Conservation (phyloP, 2,888 invertebrate species). For the Tribolium freemani region DNA sequence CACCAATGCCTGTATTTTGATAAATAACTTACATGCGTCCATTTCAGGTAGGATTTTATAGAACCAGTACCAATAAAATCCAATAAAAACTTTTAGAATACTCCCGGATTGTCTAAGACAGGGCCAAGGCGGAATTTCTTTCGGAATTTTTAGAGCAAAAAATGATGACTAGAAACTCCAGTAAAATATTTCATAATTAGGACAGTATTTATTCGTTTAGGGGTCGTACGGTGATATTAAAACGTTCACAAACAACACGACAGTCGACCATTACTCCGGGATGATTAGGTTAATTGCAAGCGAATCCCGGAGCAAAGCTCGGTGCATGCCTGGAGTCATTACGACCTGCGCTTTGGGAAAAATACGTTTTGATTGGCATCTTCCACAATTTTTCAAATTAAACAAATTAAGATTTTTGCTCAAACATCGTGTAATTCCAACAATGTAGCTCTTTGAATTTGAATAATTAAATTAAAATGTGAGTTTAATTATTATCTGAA, state of each 20-base stretch:
- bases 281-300: conserved; percentile 59
- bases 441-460: background rate
- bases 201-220: background rate
- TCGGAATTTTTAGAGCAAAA: conserved; percentile 22
- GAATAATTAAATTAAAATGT: background rate
- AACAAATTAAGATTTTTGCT: background rate
- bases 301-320: conserved; percentile 49
- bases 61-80: conserved; percentile 57
- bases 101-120: conserved; percentile 9
- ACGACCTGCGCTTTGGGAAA: conserved; percentile 54
- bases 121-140: conserved; percentile 9
- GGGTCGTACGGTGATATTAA: conserved; percentile 21
- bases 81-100: conserved; percentile 46
- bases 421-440: no score
- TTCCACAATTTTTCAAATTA: background rate
- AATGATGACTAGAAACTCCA: background rate
- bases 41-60: conserved; percentile 61
- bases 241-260: conserved; percentile 43
- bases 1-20: conserved; percentile 60
- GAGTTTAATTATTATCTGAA: background rate
- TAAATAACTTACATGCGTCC: conserved; percentile 60
- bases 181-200: background rate
- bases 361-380: conserved; percentile 50
- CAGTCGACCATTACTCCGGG: conserved; percentile 52
- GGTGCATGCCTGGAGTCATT: conserved; percentile 56